Evolutionary conservation across 2,797 vertebrate species (phyloP).

Genomic region (Danio tinwini): DNA sequence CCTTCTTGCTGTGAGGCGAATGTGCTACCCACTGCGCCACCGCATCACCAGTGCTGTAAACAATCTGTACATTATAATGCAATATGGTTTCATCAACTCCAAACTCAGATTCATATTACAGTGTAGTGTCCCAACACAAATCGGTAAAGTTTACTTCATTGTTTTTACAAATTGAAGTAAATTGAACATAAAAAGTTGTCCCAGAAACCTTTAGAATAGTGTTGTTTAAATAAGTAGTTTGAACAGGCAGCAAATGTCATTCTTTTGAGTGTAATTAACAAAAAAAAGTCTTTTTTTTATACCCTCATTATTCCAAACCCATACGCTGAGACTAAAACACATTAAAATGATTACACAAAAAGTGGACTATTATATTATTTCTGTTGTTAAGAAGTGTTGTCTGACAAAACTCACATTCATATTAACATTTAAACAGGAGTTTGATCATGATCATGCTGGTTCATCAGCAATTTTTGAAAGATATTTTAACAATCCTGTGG

Average conservation of each 20-base stretch:
- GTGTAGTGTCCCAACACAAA: too few species aligned
- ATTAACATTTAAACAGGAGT: not conserved
- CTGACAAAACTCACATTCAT: not conserved
- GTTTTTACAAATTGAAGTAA: too few species aligned
- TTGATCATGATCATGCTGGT: not conserved
- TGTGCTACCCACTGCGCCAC: too few species aligned
- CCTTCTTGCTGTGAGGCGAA: too few species aligned
- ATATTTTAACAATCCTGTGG: not conserved
- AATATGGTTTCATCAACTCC: not conserved
- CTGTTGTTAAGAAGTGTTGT: not conserved
- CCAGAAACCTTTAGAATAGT: too few species aligned
- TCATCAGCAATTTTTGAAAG: not conserved
- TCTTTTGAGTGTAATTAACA: not conserved
- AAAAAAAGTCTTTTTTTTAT: too few species aligned
- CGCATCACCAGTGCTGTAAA: too few species aligned
- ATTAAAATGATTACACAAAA: not conserved
- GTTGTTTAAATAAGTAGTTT: too few species aligned
- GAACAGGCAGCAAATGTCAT: too few species aligned
- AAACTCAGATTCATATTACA: not conserved
- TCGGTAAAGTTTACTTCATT: too few species aligned
- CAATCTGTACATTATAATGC: not conserved
- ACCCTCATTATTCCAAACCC: not conserved
- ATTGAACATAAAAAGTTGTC: too few species aligned
- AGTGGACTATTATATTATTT: not conserved
- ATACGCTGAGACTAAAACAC: not conserved